These are phyloP conservation scores for Ips typographus DNA, from an alignment of 1,140 invertebrate genomes.

Conservation along the genomic window DNA sequence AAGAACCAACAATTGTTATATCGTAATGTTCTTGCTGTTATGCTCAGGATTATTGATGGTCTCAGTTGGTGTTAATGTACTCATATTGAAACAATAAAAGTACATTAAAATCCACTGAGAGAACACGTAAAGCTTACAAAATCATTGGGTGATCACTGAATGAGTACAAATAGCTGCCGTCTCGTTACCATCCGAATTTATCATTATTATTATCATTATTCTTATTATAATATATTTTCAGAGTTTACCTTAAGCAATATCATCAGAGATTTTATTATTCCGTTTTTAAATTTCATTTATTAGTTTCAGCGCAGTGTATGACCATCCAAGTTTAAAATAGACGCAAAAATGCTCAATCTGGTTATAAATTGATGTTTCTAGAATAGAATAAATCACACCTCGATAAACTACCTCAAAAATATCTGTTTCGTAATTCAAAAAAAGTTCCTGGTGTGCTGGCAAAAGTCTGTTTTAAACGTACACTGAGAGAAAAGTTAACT, in stretches of 20 bases:
- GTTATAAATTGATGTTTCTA: slow-evolving; percentile 20
- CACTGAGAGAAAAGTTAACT: slow-evolving; percentile 17
- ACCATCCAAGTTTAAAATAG: slow-evolving; percentile 9
- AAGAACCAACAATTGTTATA: slow-evolving; percentile 41
- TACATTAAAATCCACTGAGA: background rate
- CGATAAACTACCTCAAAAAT: slow-evolving; percentile 34
- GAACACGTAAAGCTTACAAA: slow-evolving; percentile 10
- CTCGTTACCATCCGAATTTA: slow-evolving; percentile 42
- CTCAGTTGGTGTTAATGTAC: slow-evolving; percentile 15
- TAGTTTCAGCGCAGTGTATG: slow-evolving; percentile 16
- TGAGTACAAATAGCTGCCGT: slow-evolving; percentile 50
- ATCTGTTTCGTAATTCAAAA: slow-evolving; percentile 15
- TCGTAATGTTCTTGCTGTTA: slow-evolving; percentile 39
- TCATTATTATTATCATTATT: slow-evolving; percentile 45
- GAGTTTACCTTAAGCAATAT: slow-evolving; percentile 47
- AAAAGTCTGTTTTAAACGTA: slow-evolving; percentile 26
- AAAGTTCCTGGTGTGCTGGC: slow-evolving; percentile 23
- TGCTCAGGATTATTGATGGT: slow-evolving; percentile 34
- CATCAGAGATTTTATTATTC: slow-evolving; percentile 42
- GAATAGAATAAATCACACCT: slow-evolving; percentile 21
- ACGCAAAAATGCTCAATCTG: slow-evolving; percentile 1
- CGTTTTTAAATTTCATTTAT: slow-evolving; percentile 26
- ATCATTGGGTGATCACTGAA: slow-evolving; percentile 48
- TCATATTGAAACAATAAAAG: background rate
- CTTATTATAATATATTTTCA: slow-evolving; percentile 42